Evolutionary conservation across 2,113 vertebrate genomes (phyloP).

Genomic region (Myotis yumanensis): DNA sequence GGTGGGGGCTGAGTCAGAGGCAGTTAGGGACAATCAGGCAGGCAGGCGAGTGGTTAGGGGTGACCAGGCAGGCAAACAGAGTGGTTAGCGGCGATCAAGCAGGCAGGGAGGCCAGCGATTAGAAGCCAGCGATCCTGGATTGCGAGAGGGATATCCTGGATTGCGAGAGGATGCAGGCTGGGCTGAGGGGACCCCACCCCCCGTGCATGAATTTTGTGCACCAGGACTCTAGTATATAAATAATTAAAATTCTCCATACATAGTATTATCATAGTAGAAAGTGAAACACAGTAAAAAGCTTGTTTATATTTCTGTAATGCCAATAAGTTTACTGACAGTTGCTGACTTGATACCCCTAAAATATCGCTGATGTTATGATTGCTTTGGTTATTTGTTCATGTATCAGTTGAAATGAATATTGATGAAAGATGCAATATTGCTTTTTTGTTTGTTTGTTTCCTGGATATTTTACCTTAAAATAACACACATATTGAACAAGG

Average conservation of each 20-base stretch:
- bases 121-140: too few species aligned
- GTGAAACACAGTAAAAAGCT: not conserved
- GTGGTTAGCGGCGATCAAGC: too few species aligned
- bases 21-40: too few species aligned
- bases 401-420: constrained; percentile 1
- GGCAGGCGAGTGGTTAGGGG: too few species aligned
- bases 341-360: not conserved
- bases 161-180: too few species aligned
- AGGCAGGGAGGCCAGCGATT: too few species aligned
- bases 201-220: too few species aligned
- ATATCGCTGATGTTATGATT: not conserved
- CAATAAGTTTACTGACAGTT: constrained; percentile 9
- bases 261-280: not conserved
- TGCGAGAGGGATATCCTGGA: too few species aligned
- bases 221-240: not conserved
- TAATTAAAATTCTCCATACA: not conserved
- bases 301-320: not conserved
- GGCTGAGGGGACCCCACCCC: too few species aligned
- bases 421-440: not conserved
- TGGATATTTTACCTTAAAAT: constrained; percentile 9
- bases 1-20: too few species aligned
- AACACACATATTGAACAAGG: not conserved
- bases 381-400: constrained; percentile 20
- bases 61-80: too few species aligned
- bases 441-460: not conserved